Evolutionary conservation across 2,888 invertebrate species (phyloP).

Genomic region (Micropterix aruncella): DNA sequence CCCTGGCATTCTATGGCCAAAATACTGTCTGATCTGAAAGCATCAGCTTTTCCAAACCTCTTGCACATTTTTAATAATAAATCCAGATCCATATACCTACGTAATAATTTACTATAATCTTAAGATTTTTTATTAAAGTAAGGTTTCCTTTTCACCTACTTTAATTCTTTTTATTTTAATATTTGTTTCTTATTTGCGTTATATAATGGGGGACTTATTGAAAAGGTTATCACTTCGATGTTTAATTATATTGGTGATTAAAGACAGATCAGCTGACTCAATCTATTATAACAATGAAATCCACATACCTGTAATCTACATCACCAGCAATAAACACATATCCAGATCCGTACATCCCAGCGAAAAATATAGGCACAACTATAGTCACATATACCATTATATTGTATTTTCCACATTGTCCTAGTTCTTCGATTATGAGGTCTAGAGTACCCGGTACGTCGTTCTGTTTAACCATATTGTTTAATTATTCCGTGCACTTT

Average conservation of each 20-base stretch:
- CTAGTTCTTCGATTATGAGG: neutral
- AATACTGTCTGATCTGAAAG: no score
- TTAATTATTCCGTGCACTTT: no score
- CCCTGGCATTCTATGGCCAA: no score
- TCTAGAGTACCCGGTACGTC: neutral
- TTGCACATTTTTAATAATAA: no score
- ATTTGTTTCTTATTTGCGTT: neutral
- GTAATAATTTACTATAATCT: no score
- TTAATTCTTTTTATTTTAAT: neutral
- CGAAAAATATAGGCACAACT: slow-evolving; percentile 29
- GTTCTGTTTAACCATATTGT: neutral
- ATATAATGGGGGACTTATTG: neutral
- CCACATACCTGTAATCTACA: slow-evolving; percentile 35
- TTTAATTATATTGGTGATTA: neutral
- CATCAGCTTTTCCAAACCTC: no score
- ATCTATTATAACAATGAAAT: neutral
- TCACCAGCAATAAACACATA: slow-evolving; percentile 43
- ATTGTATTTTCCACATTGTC: neutral
- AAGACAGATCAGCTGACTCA: neutral
- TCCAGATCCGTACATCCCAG: slow-evolving; percentile 37
- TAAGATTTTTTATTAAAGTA: no score
- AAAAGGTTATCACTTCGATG: no score
- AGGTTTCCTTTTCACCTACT: no score
- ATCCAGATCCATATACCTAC: no score
- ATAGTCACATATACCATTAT: neutral